Base-by-base conservation (phyloP, 2,113 vertebrate genomes). In the Chloebia gouldiae region DNA sequence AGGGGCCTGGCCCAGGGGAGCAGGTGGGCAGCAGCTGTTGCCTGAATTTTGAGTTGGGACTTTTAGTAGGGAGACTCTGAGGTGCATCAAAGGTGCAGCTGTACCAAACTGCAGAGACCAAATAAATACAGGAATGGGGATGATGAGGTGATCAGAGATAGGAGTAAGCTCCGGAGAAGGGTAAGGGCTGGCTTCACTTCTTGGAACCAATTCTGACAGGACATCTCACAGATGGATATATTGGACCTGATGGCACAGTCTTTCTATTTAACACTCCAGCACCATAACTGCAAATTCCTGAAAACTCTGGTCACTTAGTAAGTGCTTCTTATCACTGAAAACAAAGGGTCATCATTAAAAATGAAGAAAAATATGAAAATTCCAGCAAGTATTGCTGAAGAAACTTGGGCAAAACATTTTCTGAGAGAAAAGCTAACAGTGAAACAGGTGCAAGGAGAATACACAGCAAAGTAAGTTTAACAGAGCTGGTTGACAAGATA, bases 401-500 rank as follows among this genome's bases (percentile, higher is more conserved):
- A 64, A 86, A 84, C 50, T 71, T 31, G 22, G 40, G 35, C 14
- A 63, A 91, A 87, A 72, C 1, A 1, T 89, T 83, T 76, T 96
- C 56, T 91, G 54, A 65, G 76, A 86, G 82, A 91, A 89, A 86
- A 69, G 47, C 50, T 81, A 30, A 37, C 45, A 86, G 79, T 75
- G 72, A 59, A 88, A 81, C 44, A 76, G 63, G 83, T 73, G 37
- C 51, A 80, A 91, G 47, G 72, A 93, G 77, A 94, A 63, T 33
- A 85, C 95, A 84, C 80, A 95, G 92, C 42, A 57, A 78, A 79
- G 57, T 87, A 77, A 93, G 85, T 96, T 93, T 94, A 91, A 81
- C 71, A 90, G 77, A 84, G 86, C 77, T 82, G 92, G 84, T 65
- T 90, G 90, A 92, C 64, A 90, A 92, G 93, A 89, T 95, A 96